Conservation (phyloP, 1,140 invertebrate genomes). For the Cephus cinctus region DNA sequence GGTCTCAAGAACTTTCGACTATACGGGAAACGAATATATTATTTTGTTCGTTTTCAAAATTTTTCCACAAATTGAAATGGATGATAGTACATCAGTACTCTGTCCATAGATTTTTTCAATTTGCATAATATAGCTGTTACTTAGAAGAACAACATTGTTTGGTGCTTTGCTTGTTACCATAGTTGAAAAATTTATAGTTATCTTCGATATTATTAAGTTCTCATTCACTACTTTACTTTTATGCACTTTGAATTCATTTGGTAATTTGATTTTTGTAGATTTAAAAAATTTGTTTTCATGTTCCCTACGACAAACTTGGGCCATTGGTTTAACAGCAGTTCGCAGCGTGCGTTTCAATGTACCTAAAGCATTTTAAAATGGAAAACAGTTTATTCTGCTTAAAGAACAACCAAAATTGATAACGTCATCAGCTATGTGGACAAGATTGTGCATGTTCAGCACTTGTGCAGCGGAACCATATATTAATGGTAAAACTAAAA, state of each 20-base stretch:
- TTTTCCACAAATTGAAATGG: neutral
- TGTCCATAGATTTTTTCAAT: neutral
- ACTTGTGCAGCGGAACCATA: neutral
- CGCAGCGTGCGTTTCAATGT: neutral
- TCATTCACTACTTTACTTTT: neutral
- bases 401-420: neutral
- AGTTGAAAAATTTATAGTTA: conserved; percentile 2
- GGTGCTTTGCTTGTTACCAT: neutral
- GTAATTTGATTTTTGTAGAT: neutral
- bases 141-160: neutral
- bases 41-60: neutral
- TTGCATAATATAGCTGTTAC: neutral
- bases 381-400: conserved; percentile 1
- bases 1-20: neutral
- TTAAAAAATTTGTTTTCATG: conserved; percentile 1
- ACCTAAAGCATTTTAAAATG: neutral
- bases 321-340: neutral
- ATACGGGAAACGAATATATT: neutral
- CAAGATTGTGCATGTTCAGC: neutral
- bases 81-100: neutral
- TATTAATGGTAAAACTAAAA: neutral
- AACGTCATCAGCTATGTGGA: neutral
- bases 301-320: conserved; percentile 1
- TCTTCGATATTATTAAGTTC: neutral
- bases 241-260: neutral